Base-by-base conservation (phyloP, 2,113 vertebrate genomes). In the Eclectus roratus region DNA sequence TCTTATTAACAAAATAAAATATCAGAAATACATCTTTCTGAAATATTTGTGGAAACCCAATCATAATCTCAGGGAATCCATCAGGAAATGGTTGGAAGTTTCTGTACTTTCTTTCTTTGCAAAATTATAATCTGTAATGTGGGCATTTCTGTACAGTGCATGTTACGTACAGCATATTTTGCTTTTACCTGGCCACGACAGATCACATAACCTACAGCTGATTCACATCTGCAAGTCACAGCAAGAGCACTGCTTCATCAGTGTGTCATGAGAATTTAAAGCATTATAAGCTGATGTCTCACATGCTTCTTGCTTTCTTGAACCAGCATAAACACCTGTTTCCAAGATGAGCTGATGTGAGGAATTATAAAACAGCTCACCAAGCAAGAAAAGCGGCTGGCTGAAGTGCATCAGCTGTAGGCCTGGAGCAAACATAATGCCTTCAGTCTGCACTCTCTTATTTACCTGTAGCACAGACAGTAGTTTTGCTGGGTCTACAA, bases 81-180 rank as follows among this genome's bases (percentile, higher is more conserved):
- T 20, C 20, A 58, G 28, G 52, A 70, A 46, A 10, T 5, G 17
- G 8, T 20, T 24, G 29, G 29, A 47, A 21, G 19, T 6, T 91
- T 71, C 33, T 12, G 1, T 18, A 61, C 1, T 1, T 27, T 64
- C 33, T 85, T 84, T 11, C 25, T 50, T 20, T 23, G 17, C 53
- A 56, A 83, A 73, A n/a, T 2, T 17, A 1, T 23, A 13, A 21
- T 50, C 21, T 12, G 13, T 28, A 25, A 10, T 6, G 18, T 9
- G 10, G 9, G 17, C 13, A 37, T 28, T 80, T 80, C 61, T 46
- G 4, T 58, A 23, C 3, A 17, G 35, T 11, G 7, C 3, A 5
- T 3, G 4, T 39, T 39, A 52, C 0, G 1, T 4, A 35, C 9
- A 52, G 3, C 13, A 44, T 1, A 3, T 80, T 66, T 37, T 14